Conservation (phyloP, 2,797 vertebrate genomes). For the Lithobates pipiens region DNA sequence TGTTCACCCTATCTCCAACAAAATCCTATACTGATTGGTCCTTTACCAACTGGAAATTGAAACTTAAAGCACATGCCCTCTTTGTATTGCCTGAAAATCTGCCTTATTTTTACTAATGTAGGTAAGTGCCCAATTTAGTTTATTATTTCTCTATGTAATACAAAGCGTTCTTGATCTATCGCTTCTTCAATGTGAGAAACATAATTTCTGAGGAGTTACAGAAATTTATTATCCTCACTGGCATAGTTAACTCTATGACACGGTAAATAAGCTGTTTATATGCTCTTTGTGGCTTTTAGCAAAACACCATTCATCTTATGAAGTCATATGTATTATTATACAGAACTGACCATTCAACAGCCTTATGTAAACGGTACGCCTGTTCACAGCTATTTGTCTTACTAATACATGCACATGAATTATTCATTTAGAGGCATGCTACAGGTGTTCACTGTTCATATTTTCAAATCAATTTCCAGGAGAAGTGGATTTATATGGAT, state of each 20-base stretch:
- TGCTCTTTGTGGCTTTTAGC: conserved; percentile 31
- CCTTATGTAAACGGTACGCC: conserved; percentile 13
- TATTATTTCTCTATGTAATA: not conserved
- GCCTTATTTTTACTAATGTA: too few species aligned
- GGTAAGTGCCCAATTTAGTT: not conserved
- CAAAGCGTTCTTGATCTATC: not conserved
- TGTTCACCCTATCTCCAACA: too few species aligned
- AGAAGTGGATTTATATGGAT: not conserved
- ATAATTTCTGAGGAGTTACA: conserved; percentile 26
- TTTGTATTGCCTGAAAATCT: too few species aligned
- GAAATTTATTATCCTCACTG: conserved; percentile 31
- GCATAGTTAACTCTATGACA: not conserved
- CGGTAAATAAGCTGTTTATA: conserved; percentile 57
- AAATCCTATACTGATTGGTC: too few species aligned
- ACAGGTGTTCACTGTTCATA: conserved; percentile 22
- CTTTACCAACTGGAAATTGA: too few species aligned
- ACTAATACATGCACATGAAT: conserved; percentile 11
- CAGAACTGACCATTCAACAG: conserved; percentile 10
- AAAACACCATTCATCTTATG: conserved; percentile 51
- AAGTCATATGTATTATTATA: conserved; percentile 50
- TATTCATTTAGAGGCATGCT: conserved; percentile 23
- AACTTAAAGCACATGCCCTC: too few species aligned
- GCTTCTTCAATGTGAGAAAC: conserved; percentile 29
- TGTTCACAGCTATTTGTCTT: conserved; percentile 18
- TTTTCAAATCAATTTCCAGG: not conserved